phyloP scores from a whole-genome alignment of 1,140 invertebrate species.

The Wasmannia auropunctata region DNA sequence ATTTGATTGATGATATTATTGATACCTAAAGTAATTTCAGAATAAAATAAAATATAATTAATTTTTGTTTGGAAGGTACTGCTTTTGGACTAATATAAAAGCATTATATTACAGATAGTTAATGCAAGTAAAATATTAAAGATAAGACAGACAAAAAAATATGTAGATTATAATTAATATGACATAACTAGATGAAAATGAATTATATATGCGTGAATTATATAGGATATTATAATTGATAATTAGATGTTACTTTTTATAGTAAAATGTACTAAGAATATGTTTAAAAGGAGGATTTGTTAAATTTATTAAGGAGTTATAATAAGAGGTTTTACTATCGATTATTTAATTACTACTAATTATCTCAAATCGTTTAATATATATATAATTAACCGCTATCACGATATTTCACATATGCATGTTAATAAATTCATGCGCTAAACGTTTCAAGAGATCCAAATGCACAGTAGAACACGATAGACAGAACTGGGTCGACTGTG shows the following conservation, averaged over 20 bases:
- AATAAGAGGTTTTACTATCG: not conserved
- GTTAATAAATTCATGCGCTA: not conserved
- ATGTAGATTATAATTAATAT: no score
- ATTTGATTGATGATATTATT: no score
- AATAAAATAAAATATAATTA: no score
- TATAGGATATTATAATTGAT: no score
- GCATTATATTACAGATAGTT: no score
- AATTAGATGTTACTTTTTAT: not conserved
- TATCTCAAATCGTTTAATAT: not conserved
- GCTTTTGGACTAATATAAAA: no score
- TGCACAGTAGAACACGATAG: not conserved
- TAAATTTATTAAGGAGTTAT: not conserved
- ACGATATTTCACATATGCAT: not conserved
- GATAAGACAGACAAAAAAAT: no score
- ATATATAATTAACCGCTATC: not conserved
- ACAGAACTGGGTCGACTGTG: not conserved
- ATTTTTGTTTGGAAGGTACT: no score
- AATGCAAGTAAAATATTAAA: no score
- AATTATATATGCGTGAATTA: no score
- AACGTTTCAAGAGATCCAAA: not conserved
- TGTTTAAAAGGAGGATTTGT: not conserved
- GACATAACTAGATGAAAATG: no score
- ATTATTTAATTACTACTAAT: slow-evolving; percentile 1
- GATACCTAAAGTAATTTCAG: no score
- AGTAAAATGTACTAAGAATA: not conserved